Conservation (phyloP, 2,888 invertebrate genomes). For the Drosophila fungiperda region DNA sequence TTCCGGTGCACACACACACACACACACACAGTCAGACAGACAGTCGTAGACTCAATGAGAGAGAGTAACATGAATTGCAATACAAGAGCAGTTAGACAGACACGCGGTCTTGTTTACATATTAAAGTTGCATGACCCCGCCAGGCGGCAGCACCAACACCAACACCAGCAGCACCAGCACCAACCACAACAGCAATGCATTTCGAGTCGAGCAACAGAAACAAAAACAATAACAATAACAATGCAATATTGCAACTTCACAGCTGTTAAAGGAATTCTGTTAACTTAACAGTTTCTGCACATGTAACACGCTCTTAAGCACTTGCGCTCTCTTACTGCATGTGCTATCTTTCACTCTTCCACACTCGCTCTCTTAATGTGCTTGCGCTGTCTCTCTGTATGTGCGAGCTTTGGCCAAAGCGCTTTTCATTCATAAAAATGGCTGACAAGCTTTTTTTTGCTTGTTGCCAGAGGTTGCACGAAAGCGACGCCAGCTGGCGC, state of each 20-base stretch:
- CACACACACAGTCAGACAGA: constrained; percentile 17
- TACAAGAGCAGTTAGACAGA: constrained; percentile 52
- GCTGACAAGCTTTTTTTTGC: constrained; percentile 72
- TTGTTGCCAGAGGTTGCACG: constrained; percentile 50
- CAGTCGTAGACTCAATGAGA: constrained; percentile 12
- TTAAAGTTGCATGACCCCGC: constrained; percentile 83
- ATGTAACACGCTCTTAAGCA: constrained; percentile 16
- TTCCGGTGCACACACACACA: constrained; percentile 72
- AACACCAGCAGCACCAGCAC: not conserved
- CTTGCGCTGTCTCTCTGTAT: constrained; percentile 16
- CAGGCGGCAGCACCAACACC: constrained; percentile 39
- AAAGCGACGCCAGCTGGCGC: constrained; percentile 75
- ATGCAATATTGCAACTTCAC: constrained; percentile 48
- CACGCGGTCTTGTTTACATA: constrained; percentile 82
- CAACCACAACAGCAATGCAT: constrained; percentile 17
- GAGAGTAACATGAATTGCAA: constrained; percentile 49
- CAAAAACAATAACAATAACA: constrained; percentile 23
- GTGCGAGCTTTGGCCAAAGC: constrained; percentile 54
- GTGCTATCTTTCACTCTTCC: constrained; percentile 6
- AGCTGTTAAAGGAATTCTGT: constrained; percentile 54
- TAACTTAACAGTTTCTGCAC: constrained; percentile 41
- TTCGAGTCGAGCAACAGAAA: constrained; percentile 18
- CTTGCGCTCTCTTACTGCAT: constrained; percentile 1
- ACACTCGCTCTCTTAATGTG: not conserved
- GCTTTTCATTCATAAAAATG: constrained; percentile 81